Percentiles rank a stretch among this genome's conserved stretches.
These are phyloP conservation scores for Macrotus californicus DNA, from an alignment of 2,113 vertebrate genomes.

Conservation along the genomic window DNA sequence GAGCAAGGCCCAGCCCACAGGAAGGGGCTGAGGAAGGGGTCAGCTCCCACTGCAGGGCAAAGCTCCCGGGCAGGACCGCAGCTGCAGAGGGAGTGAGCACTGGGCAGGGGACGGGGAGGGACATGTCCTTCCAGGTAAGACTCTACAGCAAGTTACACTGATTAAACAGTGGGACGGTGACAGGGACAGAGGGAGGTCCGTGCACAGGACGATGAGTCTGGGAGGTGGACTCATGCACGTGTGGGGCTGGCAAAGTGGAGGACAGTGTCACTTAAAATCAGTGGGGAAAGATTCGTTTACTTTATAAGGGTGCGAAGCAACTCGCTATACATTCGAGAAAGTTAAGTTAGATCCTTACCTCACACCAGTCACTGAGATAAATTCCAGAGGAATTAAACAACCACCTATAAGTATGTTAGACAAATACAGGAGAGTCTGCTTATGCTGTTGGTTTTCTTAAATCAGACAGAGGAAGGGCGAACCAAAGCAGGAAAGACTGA, in stretches of 20 bases:
- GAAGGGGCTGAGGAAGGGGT: neutral
- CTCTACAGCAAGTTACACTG: neutral
- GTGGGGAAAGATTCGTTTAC: neutral
- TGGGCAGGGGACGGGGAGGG: neutral
- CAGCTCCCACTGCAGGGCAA: fast-evolving
- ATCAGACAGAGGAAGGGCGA: neutral
- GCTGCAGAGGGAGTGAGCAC: neutral
- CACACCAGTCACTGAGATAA: neutral
- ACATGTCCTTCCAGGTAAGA: neutral
- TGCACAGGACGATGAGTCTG: neutral
- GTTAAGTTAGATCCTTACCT: neutral
- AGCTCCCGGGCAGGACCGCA: neutral
- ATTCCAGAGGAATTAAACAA: neutral
- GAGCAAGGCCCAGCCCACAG: neutral
- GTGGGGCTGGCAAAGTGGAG: neutral
- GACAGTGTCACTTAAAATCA: neutral
- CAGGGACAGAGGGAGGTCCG: neutral
- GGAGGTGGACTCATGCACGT: neutral
- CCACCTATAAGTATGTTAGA: neutral
- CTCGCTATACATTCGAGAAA: neutral
- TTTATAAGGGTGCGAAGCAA: neutral
- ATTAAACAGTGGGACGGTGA: no score
- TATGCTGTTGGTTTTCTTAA: neutral
- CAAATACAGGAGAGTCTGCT: neutral
- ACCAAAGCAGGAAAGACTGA: neutral